phyloP scores from a whole-genome alignment of 2,113 vertebrate genomes.

The Corydoras maculifer region DNA sequence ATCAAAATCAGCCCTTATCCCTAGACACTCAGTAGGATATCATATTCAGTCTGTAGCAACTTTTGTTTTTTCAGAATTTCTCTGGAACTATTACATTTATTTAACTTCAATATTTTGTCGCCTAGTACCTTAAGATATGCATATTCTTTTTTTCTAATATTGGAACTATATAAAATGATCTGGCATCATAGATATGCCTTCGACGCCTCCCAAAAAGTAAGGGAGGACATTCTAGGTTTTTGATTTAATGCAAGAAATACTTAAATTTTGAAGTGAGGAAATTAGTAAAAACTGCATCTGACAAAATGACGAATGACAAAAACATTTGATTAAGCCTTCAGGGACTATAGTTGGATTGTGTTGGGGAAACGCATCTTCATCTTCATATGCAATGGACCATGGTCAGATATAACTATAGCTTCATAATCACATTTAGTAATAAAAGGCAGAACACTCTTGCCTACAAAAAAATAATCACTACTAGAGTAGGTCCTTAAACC shows the following conservation, averaged over 20 bases:
- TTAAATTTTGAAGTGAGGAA: neutral
- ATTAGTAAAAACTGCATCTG: neutral
- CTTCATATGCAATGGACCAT: neutral
- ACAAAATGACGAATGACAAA: neutral
- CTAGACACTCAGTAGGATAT: too few species aligned
- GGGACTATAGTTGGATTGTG: neutral
- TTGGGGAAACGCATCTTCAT: neutral
- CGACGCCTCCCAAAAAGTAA: neutral
- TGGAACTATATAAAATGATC: neutral
- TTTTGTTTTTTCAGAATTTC: too few species aligned
- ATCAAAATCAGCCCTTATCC: constrained; percentile 1
- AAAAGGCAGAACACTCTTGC: neutral
- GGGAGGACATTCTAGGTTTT: neutral
- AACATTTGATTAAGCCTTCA: neutral
- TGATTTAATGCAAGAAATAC: neutral
- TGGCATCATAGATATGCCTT: neutral
- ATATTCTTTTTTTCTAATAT: too few species aligned
- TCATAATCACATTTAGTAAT: neutral
- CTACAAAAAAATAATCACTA: neutral
- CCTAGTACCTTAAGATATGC: too few species aligned
- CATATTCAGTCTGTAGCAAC: too few species aligned
- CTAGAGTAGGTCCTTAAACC: neutral
- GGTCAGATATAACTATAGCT: constrained; percentile 10
- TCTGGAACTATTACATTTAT: too few species aligned
- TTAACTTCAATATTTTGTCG: too few species aligned